A percentile compares a stretch with the other conserved stretches of the same genome.
phyloP scores from a whole-genome alignment of 2,797 vertebrate species.

The Dermochelys coriacea region DNA sequence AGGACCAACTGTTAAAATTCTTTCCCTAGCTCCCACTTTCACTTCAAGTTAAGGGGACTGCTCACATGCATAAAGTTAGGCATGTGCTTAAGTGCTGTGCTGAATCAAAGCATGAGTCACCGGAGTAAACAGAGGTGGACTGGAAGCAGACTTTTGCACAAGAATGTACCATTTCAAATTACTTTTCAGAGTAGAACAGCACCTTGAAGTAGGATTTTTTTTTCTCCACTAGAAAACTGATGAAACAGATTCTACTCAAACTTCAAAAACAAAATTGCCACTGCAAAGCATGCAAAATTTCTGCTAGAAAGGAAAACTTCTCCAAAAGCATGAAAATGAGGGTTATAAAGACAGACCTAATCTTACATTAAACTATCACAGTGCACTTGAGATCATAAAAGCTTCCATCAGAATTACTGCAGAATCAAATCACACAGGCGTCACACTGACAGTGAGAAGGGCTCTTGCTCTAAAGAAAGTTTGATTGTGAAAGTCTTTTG shows the following conservation, averaged over 20 bases:
- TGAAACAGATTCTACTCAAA: constrained; percentile 41
- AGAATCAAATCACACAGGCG: background rate
- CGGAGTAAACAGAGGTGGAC: constrained; percentile 55
- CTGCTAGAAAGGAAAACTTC: constrained; percentile 40
- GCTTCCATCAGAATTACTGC: background rate
- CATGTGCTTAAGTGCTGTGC: constrained; percentile 34
- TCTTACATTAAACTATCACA: background rate
- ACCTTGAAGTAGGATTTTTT: constrained; percentile 19
- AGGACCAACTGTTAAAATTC: constrained; percentile 5
- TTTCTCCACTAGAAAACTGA: background rate
- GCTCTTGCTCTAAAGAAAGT: background rate
- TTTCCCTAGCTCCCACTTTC: background rate
- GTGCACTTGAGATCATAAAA: background rate
- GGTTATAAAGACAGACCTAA: background rate
- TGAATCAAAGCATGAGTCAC: constrained; percentile 32
- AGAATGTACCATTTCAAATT: background rate
- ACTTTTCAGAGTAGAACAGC: constrained; percentile 20
- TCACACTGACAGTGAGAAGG: background rate
- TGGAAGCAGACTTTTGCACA: constrained; percentile 7
- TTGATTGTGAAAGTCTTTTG: background rate
- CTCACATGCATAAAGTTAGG: constrained; percentile 52
- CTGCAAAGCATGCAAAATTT: constrained; percentile 11
- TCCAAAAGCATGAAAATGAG: background rate
- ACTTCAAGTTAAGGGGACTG: constrained; percentile 2
- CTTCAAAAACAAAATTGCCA: background rate